phyloP scores from a whole-genome alignment of 2,888 invertebrate genomes.

The Acronicta psi region DNA sequence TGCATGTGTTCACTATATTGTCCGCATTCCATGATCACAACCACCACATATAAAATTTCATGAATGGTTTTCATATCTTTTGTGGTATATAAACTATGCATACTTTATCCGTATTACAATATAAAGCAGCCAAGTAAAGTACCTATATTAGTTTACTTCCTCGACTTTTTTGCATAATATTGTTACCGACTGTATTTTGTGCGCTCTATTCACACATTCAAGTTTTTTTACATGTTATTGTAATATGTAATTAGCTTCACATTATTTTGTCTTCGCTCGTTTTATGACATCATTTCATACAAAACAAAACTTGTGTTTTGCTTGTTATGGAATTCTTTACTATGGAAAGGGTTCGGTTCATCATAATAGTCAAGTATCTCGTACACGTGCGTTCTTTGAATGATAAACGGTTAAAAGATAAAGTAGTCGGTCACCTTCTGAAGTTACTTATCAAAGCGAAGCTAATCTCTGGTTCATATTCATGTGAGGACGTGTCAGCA shows the following conservation, averaged over 20 bases:
- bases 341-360: slow-evolving; percentile 48
- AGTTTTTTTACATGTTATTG: slow-evolving; percentile 13
- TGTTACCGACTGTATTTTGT: slow-evolving; percentile 9
- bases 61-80: slow-evolving; percentile 43
- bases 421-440: slow-evolving; percentile 66
- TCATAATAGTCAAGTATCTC: slow-evolving; percentile 37
- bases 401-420: slow-evolving; percentile 69
- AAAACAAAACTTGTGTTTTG: slow-evolving; percentile 36
- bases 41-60: slow-evolving; percentile 26
- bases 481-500: slow-evolving; percentile 74
- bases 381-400: slow-evolving; percentile 63
- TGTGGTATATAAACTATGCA: slow-evolving; percentile 20
- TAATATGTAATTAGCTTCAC: slow-evolving; percentile 18
- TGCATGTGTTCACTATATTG: slow-evolving; percentile 60
- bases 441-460: slow-evolving; percentile 64
- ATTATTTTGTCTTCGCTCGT: slow-evolving; percentile 18
- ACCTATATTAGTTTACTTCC: too few species aligned
- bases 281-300: slow-evolving; percentile 40
- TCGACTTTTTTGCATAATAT: slow-evolving; percentile 14
- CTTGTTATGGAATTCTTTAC: slow-evolving; percentile 30
- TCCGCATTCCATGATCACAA: slow-evolving; percentile 53
- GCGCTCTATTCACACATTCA: slow-evolving; percentile 9
- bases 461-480: slow-evolving; percentile 72
- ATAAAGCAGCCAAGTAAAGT: slow-evolving; percentile 6
- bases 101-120: slow-evolving; percentile 28